phyloP scores from a whole-genome alignment of 2,888 invertebrate genomes.

The Cheilosia impressa region DNA sequence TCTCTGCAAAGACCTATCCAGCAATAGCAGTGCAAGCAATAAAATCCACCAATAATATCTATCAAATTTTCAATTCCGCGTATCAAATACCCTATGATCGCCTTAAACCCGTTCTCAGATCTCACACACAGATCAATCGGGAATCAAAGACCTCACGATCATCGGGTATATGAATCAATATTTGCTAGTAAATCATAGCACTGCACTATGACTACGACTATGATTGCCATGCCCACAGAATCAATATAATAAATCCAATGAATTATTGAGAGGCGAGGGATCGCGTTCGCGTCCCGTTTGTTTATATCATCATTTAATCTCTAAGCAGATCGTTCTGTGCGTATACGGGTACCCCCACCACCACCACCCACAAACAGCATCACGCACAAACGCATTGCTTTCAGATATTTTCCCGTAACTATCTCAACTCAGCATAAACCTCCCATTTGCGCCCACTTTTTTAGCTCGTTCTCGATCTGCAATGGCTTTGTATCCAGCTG shows the following conservation, averaged over 20 bases:
- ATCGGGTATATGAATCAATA: conserved; percentile 18
- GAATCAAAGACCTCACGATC: conserved; percentile 7
- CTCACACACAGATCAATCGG: conserved; percentile 35
- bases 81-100: conserved; percentile 14
- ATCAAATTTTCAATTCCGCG: conserved; percentile 11
- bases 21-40: conserved; percentile 6
- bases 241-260: conserved; percentile 46
- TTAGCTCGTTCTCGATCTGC: conserved; percentile 30
- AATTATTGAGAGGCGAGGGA: conserved; percentile 38
- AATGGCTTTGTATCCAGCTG: conserved; percentile 59
- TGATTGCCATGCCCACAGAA: conserved; percentile 12
- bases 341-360: background rate
- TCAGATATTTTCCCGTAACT: conserved; percentile 16
- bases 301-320: conserved; percentile 57
- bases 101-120: conserved; percentile 48
- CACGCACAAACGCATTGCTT: conserved; percentile 19
- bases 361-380: conserved; percentile 32
- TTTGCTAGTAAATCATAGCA: conserved; percentile 30
- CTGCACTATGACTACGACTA: background rate
- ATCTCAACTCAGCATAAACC: conserved; percentile 47
- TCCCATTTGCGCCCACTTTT: conserved; percentile 62
- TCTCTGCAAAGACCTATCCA: too few species aligned
- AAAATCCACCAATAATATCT: conserved; percentile 1
- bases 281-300: conserved; percentile 46
- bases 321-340: conserved; percentile 30